Conservation (phyloP, 1,140 invertebrate species). For the Pseudoatta argentina region DNA sequence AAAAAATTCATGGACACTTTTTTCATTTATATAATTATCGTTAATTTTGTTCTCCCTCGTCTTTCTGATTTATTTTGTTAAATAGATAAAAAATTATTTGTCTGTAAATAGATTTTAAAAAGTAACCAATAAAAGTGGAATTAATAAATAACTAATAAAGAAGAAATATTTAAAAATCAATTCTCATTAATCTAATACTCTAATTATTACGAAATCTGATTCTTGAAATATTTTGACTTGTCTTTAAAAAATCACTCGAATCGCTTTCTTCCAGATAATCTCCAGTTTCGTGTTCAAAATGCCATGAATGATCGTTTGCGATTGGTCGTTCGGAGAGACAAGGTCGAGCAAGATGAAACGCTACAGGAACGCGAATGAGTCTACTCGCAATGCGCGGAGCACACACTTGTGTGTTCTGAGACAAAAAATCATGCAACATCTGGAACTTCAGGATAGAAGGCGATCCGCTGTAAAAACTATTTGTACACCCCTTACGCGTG, state of each 20-base stretch:
- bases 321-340: neutral
- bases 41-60: neutral
- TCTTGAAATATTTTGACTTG: neutral
- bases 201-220: neutral
- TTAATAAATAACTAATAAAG: neutral
- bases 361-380: slow-evolving; percentile 22
- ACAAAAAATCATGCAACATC: slow-evolving; percentile 70
- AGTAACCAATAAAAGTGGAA: neutral
- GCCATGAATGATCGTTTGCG: neutral
- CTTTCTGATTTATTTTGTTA: neutral
- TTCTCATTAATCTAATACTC: neutral
- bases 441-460: slow-evolving; percentile 55
- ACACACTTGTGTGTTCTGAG: slow-evolving; percentile 55
- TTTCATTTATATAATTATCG: neutral
- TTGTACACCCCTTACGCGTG: slow-evolving; percentile 64
- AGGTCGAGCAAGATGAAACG: neutral
- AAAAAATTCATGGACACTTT: neutral
- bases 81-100: neutral
- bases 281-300: neutral
- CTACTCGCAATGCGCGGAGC: slow-evolving; percentile 41
- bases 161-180: neutral
- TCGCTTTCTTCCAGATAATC: neutral
- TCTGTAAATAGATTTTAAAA: neutral
- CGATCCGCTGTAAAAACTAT: slow-evolving; percentile 66
- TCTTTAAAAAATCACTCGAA: neutral